Conservation (phyloP, 2,888 invertebrate species). For the Parnassius apollo region DNA sequence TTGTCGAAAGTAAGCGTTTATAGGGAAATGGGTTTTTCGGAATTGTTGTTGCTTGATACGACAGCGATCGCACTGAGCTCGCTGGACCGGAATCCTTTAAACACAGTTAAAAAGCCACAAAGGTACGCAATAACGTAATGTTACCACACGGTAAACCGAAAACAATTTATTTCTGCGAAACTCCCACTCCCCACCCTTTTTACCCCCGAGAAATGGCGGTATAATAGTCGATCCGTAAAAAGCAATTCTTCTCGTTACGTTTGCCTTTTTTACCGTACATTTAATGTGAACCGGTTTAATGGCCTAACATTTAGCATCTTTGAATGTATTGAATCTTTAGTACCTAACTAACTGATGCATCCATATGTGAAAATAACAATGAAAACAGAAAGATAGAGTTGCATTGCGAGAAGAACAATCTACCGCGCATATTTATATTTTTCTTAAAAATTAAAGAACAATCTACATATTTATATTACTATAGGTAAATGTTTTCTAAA, state of each 20-base stretch:
- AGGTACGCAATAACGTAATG: constrained; percentile 69
- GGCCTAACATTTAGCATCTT: constrained; percentile 50
- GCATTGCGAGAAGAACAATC: too few relatives aligned
- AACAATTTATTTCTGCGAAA: constrained; percentile 68
- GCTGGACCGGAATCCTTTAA: constrained; percentile 50
- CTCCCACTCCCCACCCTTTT: constrained; percentile 27
- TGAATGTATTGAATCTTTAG: constrained; percentile 29
- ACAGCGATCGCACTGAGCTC: constrained; percentile 7
- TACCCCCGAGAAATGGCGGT: constrained; percentile 49
- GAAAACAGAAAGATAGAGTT: too few relatives aligned
- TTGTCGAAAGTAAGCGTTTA: too few relatives aligned
- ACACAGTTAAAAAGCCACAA: constrained; percentile 65
- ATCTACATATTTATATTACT: too few relatives aligned
- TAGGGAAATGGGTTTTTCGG: not conserved
- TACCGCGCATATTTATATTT: too few relatives aligned
- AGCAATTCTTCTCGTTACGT: constrained; percentile 73
- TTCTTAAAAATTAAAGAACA: too few relatives aligned
- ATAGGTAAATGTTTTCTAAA: too few relatives aligned
- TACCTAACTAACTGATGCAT: not conserved
- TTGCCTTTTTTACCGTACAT: constrained; percentile 73
- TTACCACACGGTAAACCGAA: constrained; percentile 65
- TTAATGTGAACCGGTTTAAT: constrained; percentile 66
- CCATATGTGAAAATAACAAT: too few relatives aligned
- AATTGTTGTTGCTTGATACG: constrained; percentile 19
- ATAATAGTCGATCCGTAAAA: constrained; percentile 75